These are phyloP conservation scores for Varanus komodoensis DNA, from an alignment of 2,113 vertebrate species.

Conservation along the genomic window DNA sequence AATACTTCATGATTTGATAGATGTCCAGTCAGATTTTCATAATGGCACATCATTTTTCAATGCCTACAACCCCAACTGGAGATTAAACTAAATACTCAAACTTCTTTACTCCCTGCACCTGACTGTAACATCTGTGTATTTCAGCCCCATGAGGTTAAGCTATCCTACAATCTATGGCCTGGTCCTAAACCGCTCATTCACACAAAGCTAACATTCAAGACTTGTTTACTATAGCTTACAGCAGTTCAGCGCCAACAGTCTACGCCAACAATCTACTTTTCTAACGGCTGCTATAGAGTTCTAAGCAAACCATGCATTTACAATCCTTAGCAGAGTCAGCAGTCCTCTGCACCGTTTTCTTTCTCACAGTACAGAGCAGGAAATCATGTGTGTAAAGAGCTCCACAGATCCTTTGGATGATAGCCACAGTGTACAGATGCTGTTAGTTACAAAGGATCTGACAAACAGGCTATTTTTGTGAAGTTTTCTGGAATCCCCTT, in stretches of 20 bases:
- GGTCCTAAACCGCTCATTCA: neutral
- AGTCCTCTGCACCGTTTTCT: neutral
- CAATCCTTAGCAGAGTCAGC: neutral
- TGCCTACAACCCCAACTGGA: conserved; percentile 13
- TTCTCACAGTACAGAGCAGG: neutral
- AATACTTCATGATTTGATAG: conserved; percentile 58
- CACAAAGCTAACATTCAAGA: neutral
- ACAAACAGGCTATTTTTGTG: neutral
- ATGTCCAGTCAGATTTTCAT: conserved; percentile 17
- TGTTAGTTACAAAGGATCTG: neutral
- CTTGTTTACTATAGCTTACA: neutral
- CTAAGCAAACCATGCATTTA: neutral
- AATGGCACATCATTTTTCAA: conserved; percentile 26
- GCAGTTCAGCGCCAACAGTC: neutral
- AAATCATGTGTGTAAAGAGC: neutral
- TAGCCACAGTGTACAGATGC: neutral
- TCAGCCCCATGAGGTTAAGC: neutral
- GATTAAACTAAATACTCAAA: conserved; percentile 12
- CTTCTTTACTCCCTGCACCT: neutral
- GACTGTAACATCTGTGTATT: neutral
- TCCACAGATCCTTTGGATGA: neutral
- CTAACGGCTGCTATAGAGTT: neutral
- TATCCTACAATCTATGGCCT: neutral
- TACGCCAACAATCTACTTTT: neutral
- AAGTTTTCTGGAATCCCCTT: neutral